Percentiles rank a stretch among this genome's conserved stretches.
phyloP scores from a whole-genome alignment of 2,888 invertebrate species.

The Tribolium freemani region DNA sequence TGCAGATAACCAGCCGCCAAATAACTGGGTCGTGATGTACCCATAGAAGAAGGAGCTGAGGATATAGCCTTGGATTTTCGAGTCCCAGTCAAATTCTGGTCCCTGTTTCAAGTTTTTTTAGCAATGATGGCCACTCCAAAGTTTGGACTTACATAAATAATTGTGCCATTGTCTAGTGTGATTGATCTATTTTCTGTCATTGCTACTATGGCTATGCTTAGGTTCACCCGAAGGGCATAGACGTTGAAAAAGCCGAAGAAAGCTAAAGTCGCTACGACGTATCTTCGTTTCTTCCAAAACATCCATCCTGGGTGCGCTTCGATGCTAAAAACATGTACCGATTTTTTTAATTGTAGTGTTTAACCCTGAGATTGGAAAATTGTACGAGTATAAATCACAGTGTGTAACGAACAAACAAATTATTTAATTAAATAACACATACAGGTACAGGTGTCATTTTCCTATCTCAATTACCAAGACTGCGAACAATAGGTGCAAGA shows the following conservation, averaged over 20 bases:
- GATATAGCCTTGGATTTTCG: slow-evolving; percentile 82
- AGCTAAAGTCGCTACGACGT: slow-evolving; percentile 81
- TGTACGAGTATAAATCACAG: too few species aligned
- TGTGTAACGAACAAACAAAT: too few species aligned
- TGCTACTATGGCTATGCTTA: slow-evolving; percentile 93
- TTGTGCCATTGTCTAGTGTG: slow-evolving; percentile 75
- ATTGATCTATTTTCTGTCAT: slow-evolving; percentile 84
- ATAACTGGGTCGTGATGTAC: slow-evolving; percentile 86
- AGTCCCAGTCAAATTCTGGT: slow-evolving; percentile 87
- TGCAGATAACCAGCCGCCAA: slow-evolving; percentile 87
- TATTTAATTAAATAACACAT: too few species aligned
- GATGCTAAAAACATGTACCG: not conserved
- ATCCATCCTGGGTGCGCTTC: slow-evolving; percentile 68
- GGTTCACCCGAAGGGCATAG: slow-evolving; percentile 86
- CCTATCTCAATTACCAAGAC: not conserved
- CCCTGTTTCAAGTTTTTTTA: slow-evolving; percentile 64
- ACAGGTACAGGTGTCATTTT: too few species aligned
- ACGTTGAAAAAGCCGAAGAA: slow-evolving; percentile 90
- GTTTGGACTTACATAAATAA: slow-evolving; percentile 70
- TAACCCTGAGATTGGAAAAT: too few species aligned
- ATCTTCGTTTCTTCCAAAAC: slow-evolving; percentile 82
- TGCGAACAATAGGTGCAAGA: not conserved
- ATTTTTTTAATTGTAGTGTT: too few species aligned
- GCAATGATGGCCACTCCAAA: not conserved
- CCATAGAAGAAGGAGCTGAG: slow-evolving; percentile 93